Conservation (phyloP, 2,113 vertebrate genomes). For the Gopherus flavomarginatus region DNA sequence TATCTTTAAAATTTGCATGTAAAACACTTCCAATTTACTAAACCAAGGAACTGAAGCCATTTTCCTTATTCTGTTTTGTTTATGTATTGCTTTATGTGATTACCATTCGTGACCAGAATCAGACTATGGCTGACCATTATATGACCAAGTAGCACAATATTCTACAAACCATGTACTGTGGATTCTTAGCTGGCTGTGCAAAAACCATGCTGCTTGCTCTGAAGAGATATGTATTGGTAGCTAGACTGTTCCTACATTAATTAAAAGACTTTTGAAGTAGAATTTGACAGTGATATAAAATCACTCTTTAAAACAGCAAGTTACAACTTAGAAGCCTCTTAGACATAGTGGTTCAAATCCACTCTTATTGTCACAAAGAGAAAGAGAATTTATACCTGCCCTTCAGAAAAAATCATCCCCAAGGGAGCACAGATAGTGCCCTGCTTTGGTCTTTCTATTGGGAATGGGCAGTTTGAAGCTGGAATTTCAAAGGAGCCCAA, state of each 20-base stretch:
- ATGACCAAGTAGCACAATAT: rapidly evolving
- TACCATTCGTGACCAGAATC: not conserved
- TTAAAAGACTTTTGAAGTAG: conserved; percentile 22
- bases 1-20: not conserved
- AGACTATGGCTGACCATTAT: not conserved
- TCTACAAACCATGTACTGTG: rapidly evolving
- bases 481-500: not conserved
- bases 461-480: not conserved
- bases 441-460: not conserved
- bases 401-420: not conserved
- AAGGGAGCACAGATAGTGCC: not conserved
- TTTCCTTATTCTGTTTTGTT: not conserved
- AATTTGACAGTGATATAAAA: conserved; percentile 24
- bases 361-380: not conserved
- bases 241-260: not conserved
- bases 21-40: not conserved
- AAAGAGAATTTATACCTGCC: not conserved
- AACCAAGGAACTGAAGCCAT: not conserved
- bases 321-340: not conserved
- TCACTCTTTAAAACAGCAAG: not conserved
- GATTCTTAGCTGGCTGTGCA: not conserved
- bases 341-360: not conserved
- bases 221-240: not conserved
- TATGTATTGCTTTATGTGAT: not conserved
- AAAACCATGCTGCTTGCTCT: rapidly evolving